Evolutionary conservation across 2,797 vertebrate genomes (phyloP), one percentile per base, ranked within the genome.

Genomic region (Acrossocheilus wenchowensis): DNA sequence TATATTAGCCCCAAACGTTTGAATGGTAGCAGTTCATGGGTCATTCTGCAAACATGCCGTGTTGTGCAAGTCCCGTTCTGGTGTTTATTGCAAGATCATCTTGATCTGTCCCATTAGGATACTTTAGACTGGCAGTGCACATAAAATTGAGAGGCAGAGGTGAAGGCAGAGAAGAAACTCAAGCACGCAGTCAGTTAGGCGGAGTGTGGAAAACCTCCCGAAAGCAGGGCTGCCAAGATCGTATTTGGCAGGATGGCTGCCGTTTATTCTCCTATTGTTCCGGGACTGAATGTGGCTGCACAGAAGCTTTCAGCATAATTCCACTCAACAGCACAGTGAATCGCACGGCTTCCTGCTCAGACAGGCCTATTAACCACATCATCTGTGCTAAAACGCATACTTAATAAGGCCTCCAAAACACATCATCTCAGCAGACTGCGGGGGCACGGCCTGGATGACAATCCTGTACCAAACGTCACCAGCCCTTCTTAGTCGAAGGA

Each of bases 291-390:
- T 41, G 39, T 9, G 85, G 87, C 89, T 84, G 75, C 88, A 89
- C 91, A 81, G 81, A 92, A 87, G 84, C 86, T 64, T 87, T 91
- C 84, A 87, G 62, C 82, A 89, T 92, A 93, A 93, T 93, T 91
- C 92, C 90, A 89, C 92, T 93, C 92, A 91, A 92, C 93, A 93
- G 90, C 88, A 71, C 15, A 8, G 85, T 74, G 90, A 93, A 81
- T 69, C 90, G 89, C 91, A 92, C 89, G n/a, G 82, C 87, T 68
- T 85, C 78, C 81, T 78, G 87, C 92, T 94, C 93, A 93, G 92
- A 94, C 93, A 93, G 93, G 91, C 91, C 92, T 89, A 92, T 94
- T 93, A 92, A 89, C 89, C 92, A 88, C 92, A 90, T 93, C 90
- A 91, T 91, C 66, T 39, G 91, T 82, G 90, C 85, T 86, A 62